phyloP scores from a whole-genome alignment of 2,113 vertebrate genomes.

The Promerops cafer region DNA sequence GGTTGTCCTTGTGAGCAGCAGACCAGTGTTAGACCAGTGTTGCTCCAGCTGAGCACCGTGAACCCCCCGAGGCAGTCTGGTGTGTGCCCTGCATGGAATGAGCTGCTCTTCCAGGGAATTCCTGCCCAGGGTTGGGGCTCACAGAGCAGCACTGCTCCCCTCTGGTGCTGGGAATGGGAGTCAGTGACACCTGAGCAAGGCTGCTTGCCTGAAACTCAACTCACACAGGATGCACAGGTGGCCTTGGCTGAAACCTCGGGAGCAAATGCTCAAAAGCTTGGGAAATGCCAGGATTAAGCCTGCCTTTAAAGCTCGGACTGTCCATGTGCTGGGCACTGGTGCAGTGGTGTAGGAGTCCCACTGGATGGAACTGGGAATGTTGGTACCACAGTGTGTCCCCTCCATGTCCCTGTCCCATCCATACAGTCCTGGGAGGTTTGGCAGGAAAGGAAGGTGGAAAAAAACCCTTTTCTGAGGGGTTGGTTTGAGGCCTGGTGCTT shows the following conservation, averaged over 20 bases:
- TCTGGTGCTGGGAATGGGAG: accelerated
- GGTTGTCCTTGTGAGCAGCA: background rate
- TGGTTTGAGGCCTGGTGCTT: background rate
- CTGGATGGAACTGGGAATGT: background rate
- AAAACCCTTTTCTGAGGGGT: background rate
- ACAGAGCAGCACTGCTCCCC: background rate
- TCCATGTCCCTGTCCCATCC: background rate
- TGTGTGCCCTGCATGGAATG: background rate
- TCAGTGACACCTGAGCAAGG: background rate
- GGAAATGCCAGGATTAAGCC: background rate
- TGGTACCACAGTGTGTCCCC: background rate
- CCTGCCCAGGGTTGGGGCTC: accelerated
- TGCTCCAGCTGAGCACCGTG: background rate
- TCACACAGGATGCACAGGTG: background rate
- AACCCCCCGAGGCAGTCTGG: background rate
- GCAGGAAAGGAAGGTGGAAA: background rate
- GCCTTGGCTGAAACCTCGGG: background rate
- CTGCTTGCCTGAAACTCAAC: background rate
- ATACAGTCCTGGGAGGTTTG: accelerated
- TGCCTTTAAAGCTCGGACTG: background rate
- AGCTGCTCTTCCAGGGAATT: background rate
- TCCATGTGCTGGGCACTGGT: accelerated
- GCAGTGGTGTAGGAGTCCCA: accelerated
- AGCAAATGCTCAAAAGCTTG: background rate
- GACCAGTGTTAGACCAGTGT: background rate